These are phyloP conservation scores for Micromussa lordhowensis DNA, from an alignment of 92 coral and sea anemone genomes.

Conservation along the genomic window DNA sequence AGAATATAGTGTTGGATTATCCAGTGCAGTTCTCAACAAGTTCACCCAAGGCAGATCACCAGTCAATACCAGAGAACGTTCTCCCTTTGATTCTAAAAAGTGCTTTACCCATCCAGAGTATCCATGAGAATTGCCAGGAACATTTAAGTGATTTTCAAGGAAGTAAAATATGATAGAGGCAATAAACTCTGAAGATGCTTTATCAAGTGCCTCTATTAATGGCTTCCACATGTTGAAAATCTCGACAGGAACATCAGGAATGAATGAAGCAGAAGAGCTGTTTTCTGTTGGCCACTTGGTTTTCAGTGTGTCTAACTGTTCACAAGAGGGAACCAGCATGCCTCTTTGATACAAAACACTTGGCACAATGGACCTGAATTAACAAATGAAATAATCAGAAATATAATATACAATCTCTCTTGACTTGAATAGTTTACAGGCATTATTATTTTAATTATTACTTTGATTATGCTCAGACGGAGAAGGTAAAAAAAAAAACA, in stretches of 20 bases:
- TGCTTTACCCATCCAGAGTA: constrained; percentile 41
- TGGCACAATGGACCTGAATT: constrained; percentile 15
- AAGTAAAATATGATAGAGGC: constrained; percentile 54
- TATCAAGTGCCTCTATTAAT: constrained; percentile 74
- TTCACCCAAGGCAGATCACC: constrained; percentile 65
- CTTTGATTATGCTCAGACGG: too few species aligned
- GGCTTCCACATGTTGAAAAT: constrained; percentile 71
- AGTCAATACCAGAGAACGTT: constrained; percentile 28
- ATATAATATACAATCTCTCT: neutral
- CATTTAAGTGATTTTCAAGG: constrained; percentile 38
- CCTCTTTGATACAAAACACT: constrained; percentile 28
- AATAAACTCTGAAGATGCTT: constrained; percentile 73
- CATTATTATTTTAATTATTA: too few species aligned
- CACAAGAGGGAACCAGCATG: constrained; percentile 58
- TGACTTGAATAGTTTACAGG: too few species aligned
- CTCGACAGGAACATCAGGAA: constrained; percentile 56
- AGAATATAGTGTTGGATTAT: constrained; percentile 47
- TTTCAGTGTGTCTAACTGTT: constrained; percentile 30
- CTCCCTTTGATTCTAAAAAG: constrained; percentile 19
- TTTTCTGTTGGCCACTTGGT: constrained; percentile 25
- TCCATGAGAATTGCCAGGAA: neutral
- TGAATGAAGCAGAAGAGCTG: neutral
- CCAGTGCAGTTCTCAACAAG: constrained; percentile 68
- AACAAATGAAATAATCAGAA: neutral
- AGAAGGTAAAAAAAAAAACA: too few species aligned